Base-by-base conservation (phyloP, 2,797 vertebrate genomes). In the Dicrostonyx torquatus region DNA sequence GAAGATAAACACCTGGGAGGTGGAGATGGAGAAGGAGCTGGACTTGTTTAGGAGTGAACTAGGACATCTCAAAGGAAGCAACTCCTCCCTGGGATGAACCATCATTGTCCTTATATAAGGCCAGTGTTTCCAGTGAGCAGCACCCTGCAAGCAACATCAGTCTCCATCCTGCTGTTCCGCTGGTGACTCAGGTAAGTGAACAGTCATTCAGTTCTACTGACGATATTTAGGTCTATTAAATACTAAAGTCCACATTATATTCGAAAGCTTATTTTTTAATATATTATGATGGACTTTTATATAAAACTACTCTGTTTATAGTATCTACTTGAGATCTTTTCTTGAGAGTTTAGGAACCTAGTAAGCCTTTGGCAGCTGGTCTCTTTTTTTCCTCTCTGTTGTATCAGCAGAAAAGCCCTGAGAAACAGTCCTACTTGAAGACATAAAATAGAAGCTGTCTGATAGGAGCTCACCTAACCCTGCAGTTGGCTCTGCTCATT, bases 31-130 rank as follows among this genome's bases (percentile, higher is more conserved):
- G 97, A 97, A 94, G 95, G 96, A 97, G 93, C 91, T 86, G 94
- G 97, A 97, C 72, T 98, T 93, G 97, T 97, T 96, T 94, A 58
- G n/a, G 88, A 98, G 96, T 98, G 97, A 98, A 98, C 98, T 97
- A 98, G 97, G 96, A 96, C 85, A 97, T 62, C 87, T 96, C 92
- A 85, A 96, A 94, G 92, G 85, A 90, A 96, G 93, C 94, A 97
- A 72, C 97, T 97, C 97, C 98, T 95, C 96, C 89, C 92, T 76
- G 48, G 87, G 64, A 79, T 10, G 64, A 31, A 43, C 31, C 76
- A 95, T 92, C 80, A 93, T 73, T 22, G 62, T 5, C 72, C 66
- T 10, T 95, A 97, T 97, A 98, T 97, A 97, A 95, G 94, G 73
- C 4, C 31, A 34, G 8, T 0, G 0, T 68, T 45, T 14, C 78